phyloP scores from a whole-genome alignment of 2,797 vertebrate genomes.

The Coracias cyanogaster region DNA sequence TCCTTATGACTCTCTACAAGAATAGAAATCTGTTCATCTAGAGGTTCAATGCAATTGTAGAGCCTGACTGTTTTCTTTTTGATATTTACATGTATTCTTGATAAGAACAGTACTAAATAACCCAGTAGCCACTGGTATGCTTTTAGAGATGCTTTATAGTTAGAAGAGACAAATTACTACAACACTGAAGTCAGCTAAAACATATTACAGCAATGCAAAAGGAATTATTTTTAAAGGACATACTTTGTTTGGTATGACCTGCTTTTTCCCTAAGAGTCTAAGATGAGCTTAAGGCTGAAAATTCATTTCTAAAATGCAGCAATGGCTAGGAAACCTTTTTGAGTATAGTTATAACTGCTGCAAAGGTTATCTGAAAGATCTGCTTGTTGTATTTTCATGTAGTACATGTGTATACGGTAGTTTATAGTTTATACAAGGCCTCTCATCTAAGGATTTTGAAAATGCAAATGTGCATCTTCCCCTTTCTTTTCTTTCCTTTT shows the following conservation, averaged over 20 bases:
- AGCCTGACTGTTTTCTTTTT: not conserved
- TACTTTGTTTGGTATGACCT: not conserved
- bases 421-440: not conserved
- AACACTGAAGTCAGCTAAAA: not conserved
- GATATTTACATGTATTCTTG: not conserved
- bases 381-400: not conserved
- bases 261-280: not conserved
- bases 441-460: not conserved
- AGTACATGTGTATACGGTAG: not conserved
- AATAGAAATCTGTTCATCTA: not conserved
- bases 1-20: not conserved
- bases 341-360: not conserved
- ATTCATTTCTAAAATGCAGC: not conserved
- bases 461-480: not conserved
- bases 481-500: not conserved
- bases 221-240: not conserved
- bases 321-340: not conserved
- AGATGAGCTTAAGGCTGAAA: not conserved
- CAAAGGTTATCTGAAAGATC: not conserved
- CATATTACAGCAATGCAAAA: not conserved
- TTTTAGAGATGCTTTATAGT: not conserved
- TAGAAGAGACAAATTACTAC: not conserved
- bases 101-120: not conserved
- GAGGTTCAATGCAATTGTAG: not conserved
- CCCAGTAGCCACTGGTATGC: not conserved